Conservation (phyloP, 2,113 vertebrate genomes). For the Sturnus vulgaris region DNA sequence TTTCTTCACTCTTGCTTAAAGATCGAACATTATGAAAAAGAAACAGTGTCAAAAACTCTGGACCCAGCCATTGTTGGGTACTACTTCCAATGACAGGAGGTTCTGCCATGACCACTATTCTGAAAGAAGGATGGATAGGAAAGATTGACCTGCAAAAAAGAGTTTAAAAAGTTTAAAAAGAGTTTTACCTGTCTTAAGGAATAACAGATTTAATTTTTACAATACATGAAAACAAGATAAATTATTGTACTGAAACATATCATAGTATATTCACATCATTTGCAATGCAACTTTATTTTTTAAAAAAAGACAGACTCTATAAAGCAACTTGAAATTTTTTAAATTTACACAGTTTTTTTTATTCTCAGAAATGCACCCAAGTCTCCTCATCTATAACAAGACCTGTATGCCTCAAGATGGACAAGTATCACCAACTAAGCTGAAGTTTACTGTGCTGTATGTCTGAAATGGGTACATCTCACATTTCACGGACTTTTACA, state of each 20-base stretch:
- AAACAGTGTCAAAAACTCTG: conserved; percentile 94
- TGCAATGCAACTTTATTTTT: background rate
- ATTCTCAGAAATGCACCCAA: background rate
- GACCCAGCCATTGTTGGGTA: conserved; percentile 89
- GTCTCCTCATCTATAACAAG: background rate
- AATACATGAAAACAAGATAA: background rate
- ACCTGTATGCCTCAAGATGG: background rate
- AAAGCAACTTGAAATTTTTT: background rate
- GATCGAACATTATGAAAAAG: conserved; percentile 86
- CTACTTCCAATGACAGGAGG: conserved; percentile 83
- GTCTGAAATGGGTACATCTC: background rate
- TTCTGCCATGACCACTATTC: conserved; percentile 91
- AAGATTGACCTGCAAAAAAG: conserved; percentile 80
- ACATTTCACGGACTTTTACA: background rate
- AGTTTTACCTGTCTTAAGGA: background rate
- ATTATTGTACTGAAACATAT: background rate
- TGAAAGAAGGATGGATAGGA: conserved; percentile 90
- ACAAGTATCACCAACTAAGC: background rate
- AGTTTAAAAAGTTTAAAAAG: background rate
- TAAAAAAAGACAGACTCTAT: background rate
- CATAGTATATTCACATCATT: background rate
- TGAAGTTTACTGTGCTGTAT: background rate
- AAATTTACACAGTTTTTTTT: background rate
- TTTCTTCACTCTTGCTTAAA: conserved; percentile 85
- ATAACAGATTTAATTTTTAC: background rate